These are phyloP conservation scores for Hippocampus barbouri DNA, from an alignment of 2,113 vertebrate genomes.

Conservation along the genomic window DNA sequence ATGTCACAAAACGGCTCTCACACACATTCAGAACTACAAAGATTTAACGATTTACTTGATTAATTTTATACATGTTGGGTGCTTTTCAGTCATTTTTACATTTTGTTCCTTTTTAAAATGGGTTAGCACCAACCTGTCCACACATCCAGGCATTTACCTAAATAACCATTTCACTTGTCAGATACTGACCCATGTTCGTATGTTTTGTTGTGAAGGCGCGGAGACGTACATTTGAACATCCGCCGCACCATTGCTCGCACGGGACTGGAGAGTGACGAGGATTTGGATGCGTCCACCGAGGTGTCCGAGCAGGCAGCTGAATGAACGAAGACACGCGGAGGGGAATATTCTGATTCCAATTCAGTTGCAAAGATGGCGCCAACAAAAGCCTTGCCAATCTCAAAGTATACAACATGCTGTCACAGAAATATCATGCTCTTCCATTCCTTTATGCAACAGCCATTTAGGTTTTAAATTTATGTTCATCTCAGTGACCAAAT, in stretches of 20 bases:
- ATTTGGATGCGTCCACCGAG: slow-evolving; percentile 45
- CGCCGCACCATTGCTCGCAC: slow-evolving; percentile 44
- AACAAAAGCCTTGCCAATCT: slow-evolving; percentile 1
- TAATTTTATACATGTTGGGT: background rate
- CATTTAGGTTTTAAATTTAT: background rate
- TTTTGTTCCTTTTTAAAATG: background rate
- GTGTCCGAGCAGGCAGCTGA: slow-evolving; percentile 50
- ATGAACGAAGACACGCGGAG: slow-evolving; percentile 30
- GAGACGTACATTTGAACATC: slow-evolving; percentile 54
- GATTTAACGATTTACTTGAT: background rate
- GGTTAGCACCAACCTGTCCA: background rate
- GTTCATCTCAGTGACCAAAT: slow-evolving; percentile 3
- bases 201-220: slow-evolving; percentile 54
- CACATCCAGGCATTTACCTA: background rate
- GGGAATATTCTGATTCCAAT: background rate
- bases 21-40: background rate
- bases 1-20: too few species aligned
- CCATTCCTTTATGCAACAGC: slow-evolving; percentile 1
- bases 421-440: slow-evolving; percentile 16
- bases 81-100: too few species aligned
- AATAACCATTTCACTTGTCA: background rate
- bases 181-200: background rate
- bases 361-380: slow-evolving; percentile 1
- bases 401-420: background rate
- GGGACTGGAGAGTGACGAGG: slow-evolving; percentile 70